Base-by-base conservation (phyloP, 2,113 vertebrate genomes). In the Fregata magnificens region DNA sequence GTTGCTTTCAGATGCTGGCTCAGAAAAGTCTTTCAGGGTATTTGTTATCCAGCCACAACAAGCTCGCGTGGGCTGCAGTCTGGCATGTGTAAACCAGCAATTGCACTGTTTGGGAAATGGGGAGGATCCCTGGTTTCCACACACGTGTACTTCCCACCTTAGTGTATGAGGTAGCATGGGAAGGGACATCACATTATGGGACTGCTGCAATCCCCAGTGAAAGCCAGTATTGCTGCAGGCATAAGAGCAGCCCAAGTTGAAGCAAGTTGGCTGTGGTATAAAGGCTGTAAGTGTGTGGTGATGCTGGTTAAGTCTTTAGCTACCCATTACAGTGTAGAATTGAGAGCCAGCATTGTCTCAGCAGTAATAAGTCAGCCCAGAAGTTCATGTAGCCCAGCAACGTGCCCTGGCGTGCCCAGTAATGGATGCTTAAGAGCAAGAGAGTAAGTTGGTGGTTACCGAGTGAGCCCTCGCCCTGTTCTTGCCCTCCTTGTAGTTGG, bases 271-370 rank as follows among this genome's bases (percentile, higher is more conserved):
- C 72, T 31, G 22, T 11, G 61, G 34, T 58, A 25, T 8, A 17
- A 56, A 63, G 86, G 66, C 44, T 58, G 25, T 18, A 16, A 21
- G 47, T 1, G 2, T 11, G 50, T 32, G 73, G 45, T 10, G 55
- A 10, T 44, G 67, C 62, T 61, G 56, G 56, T 55, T 49, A 38
- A 36, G 62, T n/a, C 81, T 65, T 76, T 13, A 74, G 44, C 73
- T 59, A 8, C 67, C 29, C 15, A 13, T 24, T 42, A 29, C 13
- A 25, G 20, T 0, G 29, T 1, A 6, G 56, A 71, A 18, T 2
- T 21, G 70, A 42, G 81, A 53, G 38, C 52, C 80, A 79, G 87
- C 91, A 36, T 0, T 24, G 86, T 62, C 55, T 71, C 45, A 40
- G 72, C 83, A 40, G n/a, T 4, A 61, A 1, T 0, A 29, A 63